Conservation (phyloP, 2,797 vertebrate species). For the Choloepus didactylus region DNA sequence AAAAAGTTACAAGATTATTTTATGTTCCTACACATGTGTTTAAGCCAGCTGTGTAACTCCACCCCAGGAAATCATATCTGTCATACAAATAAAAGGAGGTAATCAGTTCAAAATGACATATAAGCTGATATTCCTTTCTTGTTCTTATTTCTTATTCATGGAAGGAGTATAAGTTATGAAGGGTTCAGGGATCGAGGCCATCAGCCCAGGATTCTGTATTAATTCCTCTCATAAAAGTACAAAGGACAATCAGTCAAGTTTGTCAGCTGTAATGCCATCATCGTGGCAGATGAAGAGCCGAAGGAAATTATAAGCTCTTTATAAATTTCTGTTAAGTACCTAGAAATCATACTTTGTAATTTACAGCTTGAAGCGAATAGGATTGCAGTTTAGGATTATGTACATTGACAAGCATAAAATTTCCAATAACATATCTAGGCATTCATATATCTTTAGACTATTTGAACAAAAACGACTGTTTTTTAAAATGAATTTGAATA, state of each 20-base stretch:
- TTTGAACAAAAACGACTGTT: neutral
- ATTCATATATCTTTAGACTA: neutral
- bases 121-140: neutral
- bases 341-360: neutral
- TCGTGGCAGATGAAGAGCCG: neutral
- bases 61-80: neutral
- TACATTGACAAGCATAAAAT: neutral
- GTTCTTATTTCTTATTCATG: conserved; percentile 46
- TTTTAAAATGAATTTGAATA: neutral
- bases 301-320: conserved; percentile 50
- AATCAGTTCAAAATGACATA: neutral
- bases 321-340: neutral
- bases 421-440: neutral
- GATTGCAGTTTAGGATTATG: neutral
- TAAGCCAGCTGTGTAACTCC: neutral
- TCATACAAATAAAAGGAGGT: neutral
- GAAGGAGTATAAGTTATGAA: neutral
- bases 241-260: conserved; percentile 36
- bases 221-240: conserved; percentile 56
- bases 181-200: neutral
- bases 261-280: conserved; percentile 20
- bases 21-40: neutral
- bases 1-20: neutral
- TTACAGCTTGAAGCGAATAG: neutral
- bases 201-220: neutral